Evolutionary conservation across 2,888 invertebrate genomes (phyloP).

Genomic region (Volucella inflata): DNA sequence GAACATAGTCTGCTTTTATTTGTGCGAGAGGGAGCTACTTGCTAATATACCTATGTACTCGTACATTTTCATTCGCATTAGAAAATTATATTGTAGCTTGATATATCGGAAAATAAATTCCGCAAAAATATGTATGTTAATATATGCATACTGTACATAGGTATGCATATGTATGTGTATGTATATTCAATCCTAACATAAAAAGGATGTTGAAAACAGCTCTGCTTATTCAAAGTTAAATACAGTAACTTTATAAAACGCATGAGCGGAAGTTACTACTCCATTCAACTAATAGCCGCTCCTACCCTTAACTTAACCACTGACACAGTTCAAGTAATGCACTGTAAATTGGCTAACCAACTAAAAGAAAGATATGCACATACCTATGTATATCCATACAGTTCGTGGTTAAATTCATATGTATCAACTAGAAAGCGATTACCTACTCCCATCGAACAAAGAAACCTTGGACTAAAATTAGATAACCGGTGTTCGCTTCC

Average conservation of each 20-base stretch:
- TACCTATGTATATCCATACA: not conserved
- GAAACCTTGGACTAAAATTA: conserved; percentile 35
- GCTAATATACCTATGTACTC: no score
- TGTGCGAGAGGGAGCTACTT: no score
- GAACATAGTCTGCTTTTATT: no score
- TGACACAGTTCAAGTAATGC: conserved; percentile 12
- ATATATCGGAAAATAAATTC: no score
- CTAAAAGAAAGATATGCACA: not conserved
- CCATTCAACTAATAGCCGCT: conserved; percentile 28
- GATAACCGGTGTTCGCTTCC: not conserved
- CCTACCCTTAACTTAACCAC: conserved; percentile 6
- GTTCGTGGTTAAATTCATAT: conserved; percentile 17
- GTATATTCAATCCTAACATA: not conserved
- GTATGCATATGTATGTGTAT: not conserved
- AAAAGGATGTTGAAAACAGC: not conserved
- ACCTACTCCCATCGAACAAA: conserved; percentile 45
- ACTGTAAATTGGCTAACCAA: not conserved
- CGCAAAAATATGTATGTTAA: no score
- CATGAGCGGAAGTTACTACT: conserved; percentile 33
- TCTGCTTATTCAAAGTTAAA: not conserved
- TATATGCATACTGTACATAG: no score
- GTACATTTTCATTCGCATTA: no score
- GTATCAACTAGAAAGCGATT: conserved; percentile 21
- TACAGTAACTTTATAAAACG: conserved; percentile 8
- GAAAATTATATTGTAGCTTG: no score